A percentile compares a stretch with the other conserved stretches of the same genome.
Conservation (phyloP, 2,113 vertebrate genomes). For the Oryctolagus cuniculus region mOryCun1.1 NC_091441.1:32603501-32604000, state of each 20-base stretch:
- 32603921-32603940: neutral
- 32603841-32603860: neutral
- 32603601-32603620: neutral
- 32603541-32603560: neutral
- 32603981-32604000: neutral
- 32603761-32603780: neutral
- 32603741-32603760: neutral
- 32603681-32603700: neutral
- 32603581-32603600: neutral
- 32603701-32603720: neutral
- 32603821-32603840: neutral
- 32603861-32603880: neutral
- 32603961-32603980: conserved; percentile 10
- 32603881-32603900: neutral
- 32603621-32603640: neutral
- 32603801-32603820: neutral
- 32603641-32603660: neutral
- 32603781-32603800: neutral
- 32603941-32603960: neutral
- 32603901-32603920: neutral
- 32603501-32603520: neutral
- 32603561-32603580: neutral
- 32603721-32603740: neutral
- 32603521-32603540: neutral
- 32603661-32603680: neutral